These are phyloP conservation scores for Samia ricini DNA, from an alignment of 1,140 invertebrate species.

Conservation along the genomic window DNA sequence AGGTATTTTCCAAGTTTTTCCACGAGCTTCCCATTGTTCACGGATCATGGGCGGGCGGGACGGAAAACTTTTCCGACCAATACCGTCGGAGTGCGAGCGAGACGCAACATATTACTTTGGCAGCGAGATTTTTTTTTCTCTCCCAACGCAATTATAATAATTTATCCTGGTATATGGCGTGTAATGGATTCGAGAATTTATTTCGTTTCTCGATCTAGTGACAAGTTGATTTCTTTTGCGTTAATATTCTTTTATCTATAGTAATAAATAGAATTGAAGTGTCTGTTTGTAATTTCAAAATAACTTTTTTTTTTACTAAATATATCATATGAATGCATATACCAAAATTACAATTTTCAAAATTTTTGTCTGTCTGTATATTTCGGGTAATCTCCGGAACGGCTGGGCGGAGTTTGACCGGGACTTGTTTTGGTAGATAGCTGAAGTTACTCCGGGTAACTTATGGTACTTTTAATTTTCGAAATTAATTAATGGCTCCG, in stretches of 20 bases:
- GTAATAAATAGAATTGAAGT: too few relatives aligned
- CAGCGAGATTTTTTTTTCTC: neutral
- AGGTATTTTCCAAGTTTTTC: neutral
- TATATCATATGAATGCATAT: too few relatives aligned
- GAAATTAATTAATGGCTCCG: too few relatives aligned
- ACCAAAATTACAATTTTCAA: too few relatives aligned
- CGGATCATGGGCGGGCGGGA: neutral
- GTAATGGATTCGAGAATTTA: neutral
- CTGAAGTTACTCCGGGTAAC: too few relatives aligned
- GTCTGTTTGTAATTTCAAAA: too few relatives aligned
- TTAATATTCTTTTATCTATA: neutral
- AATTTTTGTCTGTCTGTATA: too few relatives aligned
- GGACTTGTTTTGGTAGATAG: too few relatives aligned
- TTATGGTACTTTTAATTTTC: too few relatives aligned
- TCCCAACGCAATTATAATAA: neutral
- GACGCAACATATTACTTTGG: neutral
- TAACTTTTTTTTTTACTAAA: too few relatives aligned
- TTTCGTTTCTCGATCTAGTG: neutral
- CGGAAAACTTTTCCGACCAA: neutral
- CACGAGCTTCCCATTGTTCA: neutral
- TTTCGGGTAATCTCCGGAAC: too few relatives aligned
- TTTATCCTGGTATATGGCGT: neutral
- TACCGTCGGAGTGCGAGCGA: neutral
- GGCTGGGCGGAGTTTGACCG: too few relatives aligned
- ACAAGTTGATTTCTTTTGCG: neutral